These are phyloP conservation scores for Himalopsyche japonica DNA, from an alignment of 2,888 invertebrate species.

Conservation along the genomic window DNA sequence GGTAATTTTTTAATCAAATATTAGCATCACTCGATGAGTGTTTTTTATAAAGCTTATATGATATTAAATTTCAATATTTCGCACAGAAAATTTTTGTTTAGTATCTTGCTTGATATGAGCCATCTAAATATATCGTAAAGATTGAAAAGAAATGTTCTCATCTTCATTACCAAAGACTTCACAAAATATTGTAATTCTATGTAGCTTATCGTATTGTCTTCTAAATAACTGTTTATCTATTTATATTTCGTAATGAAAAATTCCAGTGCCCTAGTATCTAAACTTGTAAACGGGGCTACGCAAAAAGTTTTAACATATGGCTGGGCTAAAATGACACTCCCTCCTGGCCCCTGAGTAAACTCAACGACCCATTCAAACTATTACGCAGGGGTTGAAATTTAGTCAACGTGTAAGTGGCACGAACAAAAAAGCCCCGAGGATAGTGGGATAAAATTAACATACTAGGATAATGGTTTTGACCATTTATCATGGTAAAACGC, in stretches of 20 bases:
- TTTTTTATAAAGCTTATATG: too few relatives aligned
- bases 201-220: too few relatives aligned
- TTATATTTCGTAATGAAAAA: background rate
- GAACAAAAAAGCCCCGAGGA: background rate
- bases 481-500: background rate
- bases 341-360: background rate
- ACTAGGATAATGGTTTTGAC: background rate
- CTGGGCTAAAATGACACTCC: background rate
- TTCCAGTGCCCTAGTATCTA: background rate
- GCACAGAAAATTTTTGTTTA: too few relatives aligned
- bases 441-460: conserved; percentile 1
- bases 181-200: too few relatives aligned
- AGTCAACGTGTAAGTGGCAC: background rate
- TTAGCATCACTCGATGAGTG: too few relatives aligned
- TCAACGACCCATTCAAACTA: background rate
- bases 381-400: background rate
- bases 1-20: too few relatives aligned
- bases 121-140: too few relatives aligned
- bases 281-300: background rate
- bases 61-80: too few relatives aligned
- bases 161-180: too few relatives aligned
- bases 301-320: background rate
- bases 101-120: too few relatives aligned
- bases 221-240: too few relatives aligned
- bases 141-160: too few relatives aligned